A percentile compares a stretch with the other conserved stretches of the same genome.
Conservation (phyloP, 2,797 vertebrate genomes). For the Petrocephalus schoutedeni region DNA sequence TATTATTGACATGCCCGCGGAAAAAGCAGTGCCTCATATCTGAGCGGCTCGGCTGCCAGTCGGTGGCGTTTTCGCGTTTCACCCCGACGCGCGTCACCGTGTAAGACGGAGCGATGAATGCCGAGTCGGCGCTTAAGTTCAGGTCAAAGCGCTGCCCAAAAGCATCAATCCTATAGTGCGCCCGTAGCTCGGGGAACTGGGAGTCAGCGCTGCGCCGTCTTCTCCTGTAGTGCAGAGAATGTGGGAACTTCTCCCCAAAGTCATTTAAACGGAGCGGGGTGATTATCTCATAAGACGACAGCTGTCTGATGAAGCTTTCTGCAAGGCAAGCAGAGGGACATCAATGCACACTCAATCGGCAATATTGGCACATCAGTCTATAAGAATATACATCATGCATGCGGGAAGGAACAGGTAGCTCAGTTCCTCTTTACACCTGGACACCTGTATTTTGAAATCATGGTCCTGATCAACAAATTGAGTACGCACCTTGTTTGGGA, state of each 20-base stretch:
- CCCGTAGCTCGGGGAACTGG: constrained; percentile 58
- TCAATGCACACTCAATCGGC: background rate
- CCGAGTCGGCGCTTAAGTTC: constrained; percentile 80
- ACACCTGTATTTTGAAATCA: constrained; percentile 7
- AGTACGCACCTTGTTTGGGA: constrained; percentile 80
- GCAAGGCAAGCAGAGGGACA: constrained; percentile 36
- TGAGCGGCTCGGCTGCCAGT: constrained; percentile 38
- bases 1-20: constrained; percentile 83
- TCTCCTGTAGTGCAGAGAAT: constrained; percentile 71
- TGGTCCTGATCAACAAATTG: background rate
- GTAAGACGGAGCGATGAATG: constrained; percentile 78
- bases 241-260: constrained; percentile 82
- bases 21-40: constrained; percentile 91
- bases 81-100: constrained; percentile 73
- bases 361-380: background rate
- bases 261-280: constrained; percentile 83
- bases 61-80: constrained; percentile 35
- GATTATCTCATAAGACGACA: constrained; percentile 87
- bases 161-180: constrained; percentile 78
- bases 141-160: constrained; percentile 87
- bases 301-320: constrained; percentile 78
- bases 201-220: constrained; percentile 71
- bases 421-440: background rate
- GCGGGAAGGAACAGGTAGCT: background rate
- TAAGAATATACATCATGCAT: background rate